Percentiles rank a stretch among this genome's conserved stretches.
Conservation (phyloP, 2,113 vertebrate species). For the Cygnus atratus region DNA sequence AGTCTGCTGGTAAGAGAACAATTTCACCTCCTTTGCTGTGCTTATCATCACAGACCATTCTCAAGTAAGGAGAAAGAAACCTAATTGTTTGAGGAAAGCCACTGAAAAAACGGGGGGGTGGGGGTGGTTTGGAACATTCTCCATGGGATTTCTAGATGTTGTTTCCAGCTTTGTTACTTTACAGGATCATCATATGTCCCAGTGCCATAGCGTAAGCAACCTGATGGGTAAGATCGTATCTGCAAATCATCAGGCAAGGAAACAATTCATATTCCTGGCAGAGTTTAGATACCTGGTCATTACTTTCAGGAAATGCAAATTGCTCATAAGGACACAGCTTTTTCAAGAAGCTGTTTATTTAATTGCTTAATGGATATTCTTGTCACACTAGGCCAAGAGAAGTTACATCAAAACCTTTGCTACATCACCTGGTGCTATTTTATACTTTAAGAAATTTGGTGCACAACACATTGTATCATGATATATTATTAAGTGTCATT, state of each 20-base stretch:
- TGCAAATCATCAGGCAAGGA: conserved; percentile 14
- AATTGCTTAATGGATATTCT: conserved; percentile 35
- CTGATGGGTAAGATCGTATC: neutral
- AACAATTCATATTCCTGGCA: conserved; percentile 14
- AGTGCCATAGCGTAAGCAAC: neutral
- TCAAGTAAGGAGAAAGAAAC: neutral
- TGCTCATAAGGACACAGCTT: neutral
- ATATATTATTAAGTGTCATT: conserved; percentile 70
- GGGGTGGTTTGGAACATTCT: neutral
- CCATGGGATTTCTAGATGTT: neutral
- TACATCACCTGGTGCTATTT: conserved; percentile 1
- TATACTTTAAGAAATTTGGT: conserved; percentile 52
- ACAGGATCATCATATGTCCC: neutral
- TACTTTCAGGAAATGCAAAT: neutral
- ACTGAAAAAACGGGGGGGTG: neutral
- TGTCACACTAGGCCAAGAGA: neutral
- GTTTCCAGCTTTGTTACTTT: neutral
- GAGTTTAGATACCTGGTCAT: conserved; percentile 20
- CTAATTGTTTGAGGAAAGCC: neutral
- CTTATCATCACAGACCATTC: neutral
- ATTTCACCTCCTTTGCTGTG: neutral
- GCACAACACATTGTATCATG: neutral
- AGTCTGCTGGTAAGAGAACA: neutral
- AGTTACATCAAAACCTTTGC: conserved; percentile 57
- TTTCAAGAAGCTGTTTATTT: neutral